phyloP scores from a whole-genome alignment of 2,113 vertebrate species.

The Pampusana beccarii region DNA sequence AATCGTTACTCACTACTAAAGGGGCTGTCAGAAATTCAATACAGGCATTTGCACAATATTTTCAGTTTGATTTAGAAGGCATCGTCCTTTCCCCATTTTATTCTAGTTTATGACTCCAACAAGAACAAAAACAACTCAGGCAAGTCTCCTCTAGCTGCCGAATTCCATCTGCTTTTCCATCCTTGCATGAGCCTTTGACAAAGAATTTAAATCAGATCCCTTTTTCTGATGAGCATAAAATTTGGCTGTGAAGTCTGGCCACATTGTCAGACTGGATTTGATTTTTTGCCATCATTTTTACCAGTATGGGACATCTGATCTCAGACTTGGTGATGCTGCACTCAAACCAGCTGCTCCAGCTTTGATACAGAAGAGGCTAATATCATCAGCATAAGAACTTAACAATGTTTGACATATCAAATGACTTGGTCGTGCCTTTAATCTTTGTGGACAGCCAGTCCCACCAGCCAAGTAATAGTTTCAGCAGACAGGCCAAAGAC shows the following conservation, averaged over 20 bases:
- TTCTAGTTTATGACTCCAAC: not conserved
- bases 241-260: conserved; percentile 3
- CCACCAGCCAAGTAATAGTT: not conserved
- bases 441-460: not conserved
- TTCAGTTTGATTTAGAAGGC: not conserved
- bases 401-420: not conserved
- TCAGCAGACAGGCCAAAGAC: not conserved
- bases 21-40: not conserved
- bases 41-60: not conserved
- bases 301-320: not conserved
- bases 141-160: not conserved
- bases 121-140: not conserved
- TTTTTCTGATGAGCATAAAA: not conserved
- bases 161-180: conserved; percentile 38
- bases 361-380: not conserved
- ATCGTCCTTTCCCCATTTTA: not conserved
- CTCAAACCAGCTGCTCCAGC: conserved; percentile 1
- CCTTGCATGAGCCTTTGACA: not conserved
- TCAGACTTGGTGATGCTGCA: not conserved
- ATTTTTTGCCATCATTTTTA: not conserved
- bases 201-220: conserved; percentile 24
- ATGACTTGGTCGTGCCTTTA: not conserved
- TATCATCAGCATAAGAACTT: not conserved
- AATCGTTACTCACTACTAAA: not conserved
- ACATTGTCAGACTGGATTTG: not conserved